Percentiles rank a stretch among this genome's conserved stretches.
Evolutionary conservation across 2,888 invertebrate genomes (phyloP).

Genomic region (Eretmocerus hayati): DNA sequence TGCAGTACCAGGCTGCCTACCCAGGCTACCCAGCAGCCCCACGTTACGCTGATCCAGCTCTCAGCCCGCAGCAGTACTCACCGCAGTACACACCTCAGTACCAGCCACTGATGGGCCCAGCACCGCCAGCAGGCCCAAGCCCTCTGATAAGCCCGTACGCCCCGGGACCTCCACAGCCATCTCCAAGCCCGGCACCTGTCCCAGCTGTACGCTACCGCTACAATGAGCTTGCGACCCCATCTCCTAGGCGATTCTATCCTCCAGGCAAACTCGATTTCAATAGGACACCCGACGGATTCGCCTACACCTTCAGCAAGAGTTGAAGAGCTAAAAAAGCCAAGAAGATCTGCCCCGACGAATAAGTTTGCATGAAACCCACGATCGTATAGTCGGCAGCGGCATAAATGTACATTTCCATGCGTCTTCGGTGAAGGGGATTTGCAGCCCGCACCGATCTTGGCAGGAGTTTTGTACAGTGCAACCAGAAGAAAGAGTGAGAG

Average conservation of each 20-base stretch:
- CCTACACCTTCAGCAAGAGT: constrained; percentile 74
- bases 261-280: constrained; percentile 81
- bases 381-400: no score
- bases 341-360: no score
- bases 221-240: constrained; percentile 58
- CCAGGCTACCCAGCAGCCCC: no score
- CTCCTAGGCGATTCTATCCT: constrained; percentile 71
- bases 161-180: constrained; percentile 21
- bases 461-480: no score
- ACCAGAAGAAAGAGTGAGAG: no score
- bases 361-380: no score
- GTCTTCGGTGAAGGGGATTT: no score
- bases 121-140: constrained; percentile 9
- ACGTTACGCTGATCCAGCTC: no score
- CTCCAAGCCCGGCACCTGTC: constrained; percentile 37
- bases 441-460: no score
- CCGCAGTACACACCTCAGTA: constrained; percentile 12
- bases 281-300: constrained; percentile 81
- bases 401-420: no score
- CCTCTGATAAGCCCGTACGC: constrained; percentile 1
- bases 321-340: no score
- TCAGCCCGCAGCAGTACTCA: constrained; percentile 10
- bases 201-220: constrained; percentile 49
- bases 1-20: no score
- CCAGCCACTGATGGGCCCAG: constrained; percentile 5